Conservation (phyloP, 2,113 vertebrate species). For the Bettongia penicillata region DNA sequence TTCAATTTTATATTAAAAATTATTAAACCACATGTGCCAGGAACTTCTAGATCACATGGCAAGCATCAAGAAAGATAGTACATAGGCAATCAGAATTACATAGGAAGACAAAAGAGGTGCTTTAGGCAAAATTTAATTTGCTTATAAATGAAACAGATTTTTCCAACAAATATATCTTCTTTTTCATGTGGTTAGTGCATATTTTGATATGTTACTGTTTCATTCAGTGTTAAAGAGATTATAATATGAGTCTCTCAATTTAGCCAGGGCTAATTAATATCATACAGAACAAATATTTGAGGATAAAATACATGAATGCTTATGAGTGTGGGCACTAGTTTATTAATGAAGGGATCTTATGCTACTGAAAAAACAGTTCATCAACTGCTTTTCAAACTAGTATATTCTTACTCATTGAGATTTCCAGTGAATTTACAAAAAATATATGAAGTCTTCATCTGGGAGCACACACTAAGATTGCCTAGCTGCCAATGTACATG, state of each 20-base stretch:
- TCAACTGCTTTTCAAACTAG: conserved; percentile 55
- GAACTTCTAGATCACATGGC: conserved; percentile 61
- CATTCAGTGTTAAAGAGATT: conserved; percentile 14
- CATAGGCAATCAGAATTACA: conserved; percentile 34
- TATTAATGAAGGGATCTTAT: conserved; percentile 1
- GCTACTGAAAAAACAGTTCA: background rate
- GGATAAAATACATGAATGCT: background rate
- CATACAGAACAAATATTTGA: conserved; percentile 13
- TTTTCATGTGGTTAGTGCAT: background rate
- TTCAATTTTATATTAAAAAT: conserved; percentile 45
- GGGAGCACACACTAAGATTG: conserved; percentile 68
- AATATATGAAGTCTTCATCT: conserved; percentile 71
- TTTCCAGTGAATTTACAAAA: conserved; percentile 52
- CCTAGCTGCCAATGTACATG: conserved; percentile 65
- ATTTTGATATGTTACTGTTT: conserved; percentile 3
- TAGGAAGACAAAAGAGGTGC: conserved; percentile 49
- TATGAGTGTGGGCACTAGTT: conserved; percentile 4
- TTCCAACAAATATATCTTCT: background rate
- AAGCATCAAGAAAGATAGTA: conserved; percentile 58
- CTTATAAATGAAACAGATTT: background rate
- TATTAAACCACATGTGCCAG: conserved; percentile 56
- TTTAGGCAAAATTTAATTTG: conserved; percentile 35
- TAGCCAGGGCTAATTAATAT: background rate
- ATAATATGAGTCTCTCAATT: background rate
- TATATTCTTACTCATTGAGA: conserved; percentile 14